Percentiles rank a stretch among this genome's conserved stretches.
These are phyloP conservation scores for Agrochola lota DNA, from an alignment of 2,888 invertebrate genomes.

Conservation along the genomic window DNA sequence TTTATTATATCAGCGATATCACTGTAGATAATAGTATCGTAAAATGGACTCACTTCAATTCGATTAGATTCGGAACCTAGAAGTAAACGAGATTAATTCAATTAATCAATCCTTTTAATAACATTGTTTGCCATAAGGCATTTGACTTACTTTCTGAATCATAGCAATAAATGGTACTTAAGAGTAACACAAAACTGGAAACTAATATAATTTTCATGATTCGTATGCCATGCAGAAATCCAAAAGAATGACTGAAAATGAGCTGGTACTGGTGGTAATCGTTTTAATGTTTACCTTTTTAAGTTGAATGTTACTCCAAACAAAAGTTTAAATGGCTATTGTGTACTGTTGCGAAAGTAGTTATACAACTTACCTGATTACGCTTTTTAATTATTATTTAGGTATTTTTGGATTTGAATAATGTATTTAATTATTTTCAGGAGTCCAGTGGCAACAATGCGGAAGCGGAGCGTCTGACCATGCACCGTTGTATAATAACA, in stretches of 20 bases:
- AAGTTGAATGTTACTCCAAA: constrained; percentile 71
- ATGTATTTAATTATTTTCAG: constrained; percentile 71
- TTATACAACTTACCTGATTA: constrained; percentile 67
- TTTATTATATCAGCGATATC: constrained; percentile 86
- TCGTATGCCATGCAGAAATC: constrained; percentile 63
- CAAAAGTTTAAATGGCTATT: constrained; percentile 71
- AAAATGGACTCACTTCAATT: constrained; percentile 80
- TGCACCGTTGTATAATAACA: constrained; percentile 96
- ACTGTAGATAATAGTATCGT: constrained; percentile 84
- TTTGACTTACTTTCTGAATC: constrained; percentile 80
- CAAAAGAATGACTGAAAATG: constrained; percentile 55
- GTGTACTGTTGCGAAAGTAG: constrained; percentile 67
- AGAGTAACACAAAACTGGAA: constrained; percentile 63
- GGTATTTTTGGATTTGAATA: constrained; percentile 42
- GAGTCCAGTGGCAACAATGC: constrained; percentile 89
- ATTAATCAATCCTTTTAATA: constrained; percentile 42
- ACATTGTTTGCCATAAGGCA: constrained; percentile 9
- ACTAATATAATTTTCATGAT: constrained; percentile 69
- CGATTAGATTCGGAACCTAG: constrained; percentile 79
- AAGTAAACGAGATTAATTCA: constrained; percentile 50
- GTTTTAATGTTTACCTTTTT: constrained; percentile 64
- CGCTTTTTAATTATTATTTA: constrained; percentile 39
- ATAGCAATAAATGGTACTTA: constrained; percentile 71
- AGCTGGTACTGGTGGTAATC: constrained; percentile 33
- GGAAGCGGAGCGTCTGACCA: constrained; percentile 94